These are phyloP conservation scores for Myopa tessellatipennis DNA, from an alignment of 2,888 invertebrate genomes.

Conservation along the genomic window DNA sequence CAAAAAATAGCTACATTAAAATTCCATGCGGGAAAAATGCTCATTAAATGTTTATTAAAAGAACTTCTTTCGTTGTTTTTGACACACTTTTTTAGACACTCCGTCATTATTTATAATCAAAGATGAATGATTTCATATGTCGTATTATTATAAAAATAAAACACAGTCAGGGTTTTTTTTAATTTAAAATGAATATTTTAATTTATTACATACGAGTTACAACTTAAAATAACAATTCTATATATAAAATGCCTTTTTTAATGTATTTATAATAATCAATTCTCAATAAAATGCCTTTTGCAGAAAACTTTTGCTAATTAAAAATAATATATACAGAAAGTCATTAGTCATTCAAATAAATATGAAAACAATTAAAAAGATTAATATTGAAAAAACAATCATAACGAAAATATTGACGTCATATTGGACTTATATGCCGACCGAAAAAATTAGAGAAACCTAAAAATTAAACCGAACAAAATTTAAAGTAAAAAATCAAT, in stretches of 20 bases:
- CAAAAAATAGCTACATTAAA: too few relatives aligned
- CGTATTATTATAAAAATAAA: slow-evolving; percentile 28
- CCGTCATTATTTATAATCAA: too few relatives aligned
- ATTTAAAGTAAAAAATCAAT: neutral
- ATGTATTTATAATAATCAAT: slow-evolving; percentile 15
- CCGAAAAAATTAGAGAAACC: neutral
- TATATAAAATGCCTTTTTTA: slow-evolving; percentile 8
- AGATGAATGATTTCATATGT: too few relatives aligned
- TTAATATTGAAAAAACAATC: slow-evolving; percentile 31
- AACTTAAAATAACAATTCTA: slow-evolving; percentile 35
- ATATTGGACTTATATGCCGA: neutral
- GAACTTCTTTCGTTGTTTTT: too few relatives aligned
- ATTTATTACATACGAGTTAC: slow-evolving; percentile 32
- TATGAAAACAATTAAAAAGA: slow-evolving; percentile 25
- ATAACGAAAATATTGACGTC: too few relatives aligned
- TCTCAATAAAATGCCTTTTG: slow-evolving; percentile 45
- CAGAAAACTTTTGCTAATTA: slow-evolving; percentile 58
- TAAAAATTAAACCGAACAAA: slow-evolving; percentile 18
- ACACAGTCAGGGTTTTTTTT: slow-evolving; percentile 47
- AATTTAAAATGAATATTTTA: slow-evolving; percentile 49
- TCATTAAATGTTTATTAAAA: too few relatives aligned
- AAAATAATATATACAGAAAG: slow-evolving; percentile 63
- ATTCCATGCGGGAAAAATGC: too few relatives aligned
- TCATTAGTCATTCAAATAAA: neutral
- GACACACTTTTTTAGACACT: too few relatives aligned